Percentiles rank a stretch among this genome's conserved stretches.
Conservation (phyloP, 2,113 vertebrate genomes). For the Nesoenas mayeri region DNA sequence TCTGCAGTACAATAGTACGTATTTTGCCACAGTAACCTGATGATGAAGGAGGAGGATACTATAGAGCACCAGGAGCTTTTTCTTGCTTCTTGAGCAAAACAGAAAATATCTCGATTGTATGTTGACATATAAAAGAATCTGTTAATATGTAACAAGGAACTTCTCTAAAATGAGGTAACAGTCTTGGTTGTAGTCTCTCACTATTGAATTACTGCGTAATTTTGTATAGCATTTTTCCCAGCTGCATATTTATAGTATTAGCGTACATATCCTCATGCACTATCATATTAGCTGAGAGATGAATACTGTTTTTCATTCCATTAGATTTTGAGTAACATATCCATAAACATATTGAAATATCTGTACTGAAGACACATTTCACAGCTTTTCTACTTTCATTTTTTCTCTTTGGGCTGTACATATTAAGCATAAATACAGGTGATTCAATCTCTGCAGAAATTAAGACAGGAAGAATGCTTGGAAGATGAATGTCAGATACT, state of each 20-base stretch:
- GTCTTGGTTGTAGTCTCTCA: neutral
- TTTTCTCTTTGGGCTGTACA: neutral
- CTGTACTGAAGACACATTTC: neutral
- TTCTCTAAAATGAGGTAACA: neutral
- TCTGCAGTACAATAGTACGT: neutral
- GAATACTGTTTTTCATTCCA: neutral
- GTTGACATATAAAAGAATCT: neutral
- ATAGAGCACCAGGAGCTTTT: neutral
- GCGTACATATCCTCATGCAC: neutral
- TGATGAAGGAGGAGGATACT: neutral
- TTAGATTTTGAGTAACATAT: neutral
- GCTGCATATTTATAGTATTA: neutral
- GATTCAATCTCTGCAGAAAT: slow-evolving; percentile 3
- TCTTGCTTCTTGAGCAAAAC: neutral
- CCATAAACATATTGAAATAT: neutral
- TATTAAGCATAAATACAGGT: neutral
- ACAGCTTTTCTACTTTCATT: neutral
- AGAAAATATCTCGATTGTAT: neutral
- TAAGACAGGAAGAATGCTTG: neutral
- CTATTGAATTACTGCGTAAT: neutral
- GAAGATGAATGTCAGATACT: neutral
- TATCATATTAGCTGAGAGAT: neutral
- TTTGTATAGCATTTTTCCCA: neutral
- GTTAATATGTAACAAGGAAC: neutral
- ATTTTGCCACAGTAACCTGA: neutral